Evolutionary conservation across 2,113 vertebrate species (phyloP).

Genomic region (Mirounga angustirostris): DNA sequence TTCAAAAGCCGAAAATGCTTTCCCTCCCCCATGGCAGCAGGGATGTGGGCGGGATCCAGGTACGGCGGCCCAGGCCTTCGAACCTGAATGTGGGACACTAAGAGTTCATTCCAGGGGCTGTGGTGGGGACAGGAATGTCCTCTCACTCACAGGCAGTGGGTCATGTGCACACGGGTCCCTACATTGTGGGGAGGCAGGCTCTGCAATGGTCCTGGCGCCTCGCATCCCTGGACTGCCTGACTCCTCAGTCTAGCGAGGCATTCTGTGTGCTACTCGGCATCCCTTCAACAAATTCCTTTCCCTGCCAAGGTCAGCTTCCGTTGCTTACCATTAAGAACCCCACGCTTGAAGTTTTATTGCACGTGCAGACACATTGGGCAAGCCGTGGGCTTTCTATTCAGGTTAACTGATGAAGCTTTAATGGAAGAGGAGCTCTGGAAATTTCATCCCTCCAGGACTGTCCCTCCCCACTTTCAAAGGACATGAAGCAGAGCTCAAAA

Average conservation of each 20-base stretch:
- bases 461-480: background rate
- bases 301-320: background rate
- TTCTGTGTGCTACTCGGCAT: background rate
- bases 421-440: background rate
- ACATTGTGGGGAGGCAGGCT: fast-evolving
- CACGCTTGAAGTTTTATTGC: fast-evolving
- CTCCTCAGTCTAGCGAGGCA: background rate
- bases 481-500: background rate
- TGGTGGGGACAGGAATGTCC: background rate
- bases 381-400: background rate
- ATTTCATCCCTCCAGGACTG: background rate
- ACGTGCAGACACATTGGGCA: fast-evolving
- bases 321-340: background rate
- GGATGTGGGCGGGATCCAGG: background rate
- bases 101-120: background rate
- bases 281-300: background rate
- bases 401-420: background rate
- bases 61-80: background rate
- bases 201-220: fast-evolving
- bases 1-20: background rate
- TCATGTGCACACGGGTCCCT: fast-evolving
- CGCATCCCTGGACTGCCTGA: fast-evolving
- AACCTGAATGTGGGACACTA: fast-evolving
- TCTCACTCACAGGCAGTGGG: background rate
- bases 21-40: background rate